Base-by-base conservation (phyloP, 2,113 vertebrate genomes). In the Psittacula cyanocephala region DNA sequence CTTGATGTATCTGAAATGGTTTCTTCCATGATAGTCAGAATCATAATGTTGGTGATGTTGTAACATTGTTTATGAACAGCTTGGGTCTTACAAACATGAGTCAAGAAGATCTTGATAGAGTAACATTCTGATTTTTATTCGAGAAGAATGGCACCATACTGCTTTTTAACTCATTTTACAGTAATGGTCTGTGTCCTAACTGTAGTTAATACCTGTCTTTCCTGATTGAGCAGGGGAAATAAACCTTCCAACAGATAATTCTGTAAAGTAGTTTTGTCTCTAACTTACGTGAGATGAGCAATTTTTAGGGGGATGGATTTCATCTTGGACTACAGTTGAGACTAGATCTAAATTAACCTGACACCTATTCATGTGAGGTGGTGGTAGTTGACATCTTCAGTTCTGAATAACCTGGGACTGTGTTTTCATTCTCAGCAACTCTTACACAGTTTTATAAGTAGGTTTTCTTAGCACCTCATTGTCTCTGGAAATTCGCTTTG, bases 21-120 rank as follows among this genome's bases (percentile, higher is more conserved):
- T 89, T 91, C 10, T 62, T 55, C 39, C 7, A 2, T 37, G 7
- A 7, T 52, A 35, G 29, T 69, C 55, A 70, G 24, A 11, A n/a
- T 69, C 10, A 0, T 44, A 7, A 25, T 47, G 11, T 11, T 75
- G 18, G 4, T 53, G 44, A 27, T 78, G 13, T 23, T 2, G 0
- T 82, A 86, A 59, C 10, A 9, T 20, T 29, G 25, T 55, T 81
- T 70, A 53, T 77, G 37, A 80, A 41, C 22, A 79, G 6, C 13
- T 44, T 10, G 13, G 8, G 9, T 79, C 28, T 69, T 70, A 29
- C 3, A 50, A 64, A 28, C 7, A 1, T 15, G 10, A 15, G 27
- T 37, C 35, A 60, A 20, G 16, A 80, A 28, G 18, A 33, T 74
- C 15, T 81, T 84, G 10, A 11, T 35, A 31, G 18, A 64, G 18